Evolutionary conservation across 2,113 vertebrate species (phyloP).

Genomic region (Lonchura striata): DNA sequence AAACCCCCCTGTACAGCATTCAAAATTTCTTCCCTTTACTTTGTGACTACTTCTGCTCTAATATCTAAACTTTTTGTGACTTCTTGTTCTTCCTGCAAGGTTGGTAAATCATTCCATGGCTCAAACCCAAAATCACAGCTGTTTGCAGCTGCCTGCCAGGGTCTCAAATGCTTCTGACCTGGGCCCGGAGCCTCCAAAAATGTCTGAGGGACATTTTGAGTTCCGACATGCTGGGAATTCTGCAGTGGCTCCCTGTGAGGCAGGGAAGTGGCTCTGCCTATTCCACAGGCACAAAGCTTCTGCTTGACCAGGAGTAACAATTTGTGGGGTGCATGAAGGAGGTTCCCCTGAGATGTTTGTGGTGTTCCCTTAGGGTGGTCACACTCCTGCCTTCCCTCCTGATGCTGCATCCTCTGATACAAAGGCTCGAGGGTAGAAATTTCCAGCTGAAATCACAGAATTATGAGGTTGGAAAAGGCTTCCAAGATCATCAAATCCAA

Average conservation of each 20-base stretch:
- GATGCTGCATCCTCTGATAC: background rate
- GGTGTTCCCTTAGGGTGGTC: background rate
- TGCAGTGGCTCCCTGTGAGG: background rate
- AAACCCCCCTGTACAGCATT: too few relatives aligned
- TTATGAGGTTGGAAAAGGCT: background rate
- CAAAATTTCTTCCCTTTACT: too few relatives aligned
- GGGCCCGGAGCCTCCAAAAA: too few relatives aligned
- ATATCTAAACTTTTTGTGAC: too few relatives aligned
- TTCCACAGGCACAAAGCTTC: background rate
- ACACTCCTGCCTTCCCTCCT: background rate
- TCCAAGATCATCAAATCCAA: background rate
- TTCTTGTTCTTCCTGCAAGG: too few relatives aligned
- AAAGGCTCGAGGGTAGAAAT: background rate
- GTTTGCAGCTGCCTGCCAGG: too few relatives aligned
- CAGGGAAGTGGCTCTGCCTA: background rate
- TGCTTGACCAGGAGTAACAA: background rate
- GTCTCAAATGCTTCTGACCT: too few relatives aligned
- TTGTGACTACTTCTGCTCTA: too few relatives aligned
- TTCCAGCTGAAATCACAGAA: background rate
- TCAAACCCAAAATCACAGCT: too few relatives aligned
- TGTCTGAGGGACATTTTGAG: too few relatives aligned
- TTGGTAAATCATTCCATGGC: too few relatives aligned
- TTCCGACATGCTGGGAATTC: too few relatives aligned
- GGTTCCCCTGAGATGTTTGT: rapidly evolving
- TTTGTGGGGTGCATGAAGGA: background rate